A percentile compares a stretch with the other conserved stretches of the same genome.
These are phyloP conservation scores for Candoia aspera DNA, from an alignment of 2,113 vertebrate genomes.

Conservation along the genomic window DNA sequence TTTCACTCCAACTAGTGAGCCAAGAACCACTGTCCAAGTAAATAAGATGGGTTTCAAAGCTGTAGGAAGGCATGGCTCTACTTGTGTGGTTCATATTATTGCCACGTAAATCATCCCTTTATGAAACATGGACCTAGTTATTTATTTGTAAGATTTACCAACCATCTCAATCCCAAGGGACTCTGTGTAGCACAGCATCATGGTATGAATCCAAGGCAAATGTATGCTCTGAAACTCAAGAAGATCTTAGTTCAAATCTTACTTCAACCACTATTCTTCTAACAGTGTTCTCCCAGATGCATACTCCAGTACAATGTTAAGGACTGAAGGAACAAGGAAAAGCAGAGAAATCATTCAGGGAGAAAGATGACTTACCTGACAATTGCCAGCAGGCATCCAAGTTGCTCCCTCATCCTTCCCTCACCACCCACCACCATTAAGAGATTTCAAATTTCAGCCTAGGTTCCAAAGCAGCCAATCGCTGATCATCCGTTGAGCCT, in stretches of 20 bases:
- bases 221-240: not conserved
- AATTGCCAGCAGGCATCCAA: too few relatives aligned
- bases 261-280: not conserved
- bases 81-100: not conserved
- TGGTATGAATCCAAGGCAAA: not conserved
- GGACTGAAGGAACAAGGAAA: not conserved
- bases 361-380: too few relatives aligned
- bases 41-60: not conserved
- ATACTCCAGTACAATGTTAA: not conserved
- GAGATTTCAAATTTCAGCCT: too few relatives aligned
- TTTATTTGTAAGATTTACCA: not conserved
- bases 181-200: not conserved
- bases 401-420: too few relatives aligned
- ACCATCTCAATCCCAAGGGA: not conserved
- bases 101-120: not conserved
- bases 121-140: not conserved
- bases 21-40: not conserved
- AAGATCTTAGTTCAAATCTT: not conserved
- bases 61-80: not conserved
- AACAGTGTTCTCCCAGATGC: not conserved
- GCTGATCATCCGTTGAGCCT: too few relatives aligned
- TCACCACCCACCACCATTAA: too few relatives aligned
- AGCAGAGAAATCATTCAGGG: not conserved
- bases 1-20: not conserved
- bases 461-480: too few relatives aligned